Percentiles rank a stretch among this genome's conserved stretches.
phyloP scores from a whole-genome alignment of 1,140 invertebrate genomes.

The Dinoponera quadriceps region DNA sequence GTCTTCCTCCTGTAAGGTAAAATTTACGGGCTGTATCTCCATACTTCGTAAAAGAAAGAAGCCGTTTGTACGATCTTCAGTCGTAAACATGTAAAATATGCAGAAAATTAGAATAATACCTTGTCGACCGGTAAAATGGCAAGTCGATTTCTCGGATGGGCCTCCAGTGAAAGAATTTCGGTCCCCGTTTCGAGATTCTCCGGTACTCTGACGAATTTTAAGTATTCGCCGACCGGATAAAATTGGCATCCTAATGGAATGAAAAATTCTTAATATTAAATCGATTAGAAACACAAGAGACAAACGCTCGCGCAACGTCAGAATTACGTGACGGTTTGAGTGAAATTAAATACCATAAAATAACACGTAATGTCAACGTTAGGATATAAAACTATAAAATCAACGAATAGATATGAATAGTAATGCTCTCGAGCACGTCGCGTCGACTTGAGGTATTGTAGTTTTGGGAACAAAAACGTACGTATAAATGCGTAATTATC shows the following conservation, averaged over 20 bases:
- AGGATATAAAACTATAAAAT: too few relatives aligned
- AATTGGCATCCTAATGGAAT: constrained; percentile 91
- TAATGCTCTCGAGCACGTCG: too few relatives aligned
- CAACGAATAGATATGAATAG: too few relatives aligned
- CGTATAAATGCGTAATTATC: too few relatives aligned
- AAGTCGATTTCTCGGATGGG: constrained; percentile 90
- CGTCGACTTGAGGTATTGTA: too few relatives aligned
- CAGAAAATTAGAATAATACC: constrained; percentile 74
- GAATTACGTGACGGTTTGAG: neutral
- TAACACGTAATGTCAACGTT: too few relatives aligned
- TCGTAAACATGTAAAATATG: too few relatives aligned
- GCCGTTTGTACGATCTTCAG: too few relatives aligned
- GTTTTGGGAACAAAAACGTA: too few relatives aligned
- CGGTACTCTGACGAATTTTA: constrained; percentile 91
- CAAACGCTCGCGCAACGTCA: neutral
- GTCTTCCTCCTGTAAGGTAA: constrained; percentile 87
- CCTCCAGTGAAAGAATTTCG: constrained; percentile 90
- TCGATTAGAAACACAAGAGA: constrained; percentile 27
- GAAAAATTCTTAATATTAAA: neutral
- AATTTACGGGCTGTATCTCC: constrained; percentile 13
- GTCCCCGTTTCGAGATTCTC: constrained; percentile 89
- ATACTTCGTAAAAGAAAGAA: too few relatives aligned
- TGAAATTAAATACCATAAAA: too few relatives aligned
- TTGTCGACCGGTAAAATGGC: constrained; percentile 90
- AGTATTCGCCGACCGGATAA: constrained; percentile 91